Evolutionary conservation across 2,888 invertebrate genomes (phyloP), one percentile per base, ranked within the genome.

Genomic region (Drosophila phalerata): DNA sequence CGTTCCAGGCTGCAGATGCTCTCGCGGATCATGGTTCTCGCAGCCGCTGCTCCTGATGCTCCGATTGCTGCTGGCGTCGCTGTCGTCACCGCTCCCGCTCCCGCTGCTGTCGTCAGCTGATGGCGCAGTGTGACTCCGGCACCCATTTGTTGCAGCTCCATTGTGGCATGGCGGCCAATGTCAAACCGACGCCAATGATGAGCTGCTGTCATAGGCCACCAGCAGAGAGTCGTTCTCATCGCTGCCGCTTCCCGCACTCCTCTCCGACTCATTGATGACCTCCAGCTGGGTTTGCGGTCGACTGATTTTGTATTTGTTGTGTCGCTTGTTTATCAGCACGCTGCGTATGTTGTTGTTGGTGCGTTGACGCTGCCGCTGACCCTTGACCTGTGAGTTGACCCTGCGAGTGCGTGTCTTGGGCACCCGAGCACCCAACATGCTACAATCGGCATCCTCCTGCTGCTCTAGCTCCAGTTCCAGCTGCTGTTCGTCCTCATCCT

Each of bases 171-270:
- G 87, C 71, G 85, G 90, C 91, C 91, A 91, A 90, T 92, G 92
- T 93, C 93, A 93, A 91, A 93, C 92, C 76, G 93, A 92, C 90
- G 90, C 90, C 82, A 92, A 80, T 68, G 91, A 90, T 25, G 92
- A 91, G 79, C 91, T 90, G 79, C 91, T 92, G 68, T 93, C 92
- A 76, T 92, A 93, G 37, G 92, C 92, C 65, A 93, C 93, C 69
- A 93, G 73, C 72, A 93, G 79, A 0, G 93, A 93, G 68, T 93
- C 93, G 69, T 93, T 91, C 72, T 93, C 93, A 49, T 93, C 93
- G 66, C 93, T 92, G 63, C 92, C 93, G 69, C 92, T 92, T 64
- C 92, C 93, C 28, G 90, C 91, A 69, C 91, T 92, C 3, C 91
- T 90, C 60, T 92, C 92, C 38, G 90, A 86, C 68, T 92, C 92